Percentiles rank a stretch among this genome's conserved stretches.
These are phyloP conservation scores for Ypsolopha sequella DNA, from an alignment of 2,888 invertebrate species.

Conservation along the genomic window DNA sequence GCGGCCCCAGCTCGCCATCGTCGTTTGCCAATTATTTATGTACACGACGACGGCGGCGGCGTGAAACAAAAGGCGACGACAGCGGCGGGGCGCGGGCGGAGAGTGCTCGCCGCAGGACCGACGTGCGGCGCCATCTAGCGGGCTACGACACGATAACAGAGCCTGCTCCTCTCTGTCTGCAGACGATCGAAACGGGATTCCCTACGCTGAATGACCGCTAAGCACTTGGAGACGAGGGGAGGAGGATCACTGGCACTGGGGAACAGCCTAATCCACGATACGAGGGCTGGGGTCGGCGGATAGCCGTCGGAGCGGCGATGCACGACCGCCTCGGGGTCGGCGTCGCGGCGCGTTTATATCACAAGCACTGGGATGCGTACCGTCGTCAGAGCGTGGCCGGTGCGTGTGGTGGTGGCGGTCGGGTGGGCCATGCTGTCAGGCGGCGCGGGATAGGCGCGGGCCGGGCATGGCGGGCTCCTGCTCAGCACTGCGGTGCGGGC, in stretches of 20 bases:
- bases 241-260: conserved; percentile 53
- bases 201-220: conserved; percentile 42
- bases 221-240: conserved; percentile 14
- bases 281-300: conserved; percentile 7
- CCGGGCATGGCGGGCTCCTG: conserved; percentile 68
- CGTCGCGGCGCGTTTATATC: conserved; percentile 3
- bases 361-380: conserved; percentile 38
- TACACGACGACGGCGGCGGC: conserved; percentile 46
- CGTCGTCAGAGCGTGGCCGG: conserved; percentile 67
- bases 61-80: conserved; percentile 57
- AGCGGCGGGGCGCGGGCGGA: conserved; percentile 55
- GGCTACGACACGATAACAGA: conserved; percentile 57
- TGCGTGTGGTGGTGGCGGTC: conserved; percentile 69
- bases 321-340: neutral
- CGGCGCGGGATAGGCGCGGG: conserved; percentile 67
- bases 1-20: conserved; percentile 48
- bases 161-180: conserved; percentile 59
- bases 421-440: conserved; percentile 69
- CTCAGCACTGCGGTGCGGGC: conserved; percentile 69
- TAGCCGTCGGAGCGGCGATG: neutral
- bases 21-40: conserved; percentile 61
- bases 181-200: conserved; percentile 65
- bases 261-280: conserved; percentile 15
- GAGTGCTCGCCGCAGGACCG: conserved; percentile 66
- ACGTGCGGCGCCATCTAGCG: conserved; percentile 65